These are phyloP conservation scores for Zaprionus ornatus DNA, from an alignment of 1,140 invertebrate species.

Conservation along the genomic window DNA sequence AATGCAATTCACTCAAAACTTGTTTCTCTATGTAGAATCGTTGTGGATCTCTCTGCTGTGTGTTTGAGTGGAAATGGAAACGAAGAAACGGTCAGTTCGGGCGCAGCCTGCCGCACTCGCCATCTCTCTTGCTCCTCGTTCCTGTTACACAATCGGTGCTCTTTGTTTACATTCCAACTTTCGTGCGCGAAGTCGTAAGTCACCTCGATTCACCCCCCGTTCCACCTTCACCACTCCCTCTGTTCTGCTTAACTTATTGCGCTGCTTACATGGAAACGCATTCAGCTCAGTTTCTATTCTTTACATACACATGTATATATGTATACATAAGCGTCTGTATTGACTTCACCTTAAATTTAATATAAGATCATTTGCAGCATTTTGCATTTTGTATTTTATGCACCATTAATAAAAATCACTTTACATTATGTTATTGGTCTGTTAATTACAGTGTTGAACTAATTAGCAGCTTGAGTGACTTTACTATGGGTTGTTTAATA, in stretches of 20 bases:
- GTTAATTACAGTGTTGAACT: background rate
- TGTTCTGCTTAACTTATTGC: constrained; percentile 3
- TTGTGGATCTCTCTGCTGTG: constrained; percentile 27
- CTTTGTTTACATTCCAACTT: constrained; percentile 62
- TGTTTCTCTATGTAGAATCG: constrained; percentile 31
- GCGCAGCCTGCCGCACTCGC: background rate
- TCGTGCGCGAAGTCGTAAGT: constrained; percentile 30
- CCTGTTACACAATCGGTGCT: constrained; percentile 63
- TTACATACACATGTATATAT: background rate
- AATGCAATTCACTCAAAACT: constrained; percentile 40
- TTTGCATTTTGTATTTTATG: background rate
- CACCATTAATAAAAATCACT: background rate
- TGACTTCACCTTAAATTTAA: background rate
- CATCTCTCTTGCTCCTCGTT: background rate
- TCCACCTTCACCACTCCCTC: background rate
- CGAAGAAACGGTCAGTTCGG: background rate
- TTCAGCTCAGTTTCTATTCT: constrained; percentile 18
- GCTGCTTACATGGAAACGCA: constrained; percentile 25
- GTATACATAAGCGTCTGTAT: background rate
- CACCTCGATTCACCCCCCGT: background rate
- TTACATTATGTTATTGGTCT: background rate
- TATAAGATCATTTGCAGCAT: background rate
- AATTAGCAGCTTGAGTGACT: background rate
- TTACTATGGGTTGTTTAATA: background rate
- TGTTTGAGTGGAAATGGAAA: constrained; percentile 7